Conservation (phyloP, 2,113 vertebrate genomes). For the Puffinus mauretanicus region DNA sequence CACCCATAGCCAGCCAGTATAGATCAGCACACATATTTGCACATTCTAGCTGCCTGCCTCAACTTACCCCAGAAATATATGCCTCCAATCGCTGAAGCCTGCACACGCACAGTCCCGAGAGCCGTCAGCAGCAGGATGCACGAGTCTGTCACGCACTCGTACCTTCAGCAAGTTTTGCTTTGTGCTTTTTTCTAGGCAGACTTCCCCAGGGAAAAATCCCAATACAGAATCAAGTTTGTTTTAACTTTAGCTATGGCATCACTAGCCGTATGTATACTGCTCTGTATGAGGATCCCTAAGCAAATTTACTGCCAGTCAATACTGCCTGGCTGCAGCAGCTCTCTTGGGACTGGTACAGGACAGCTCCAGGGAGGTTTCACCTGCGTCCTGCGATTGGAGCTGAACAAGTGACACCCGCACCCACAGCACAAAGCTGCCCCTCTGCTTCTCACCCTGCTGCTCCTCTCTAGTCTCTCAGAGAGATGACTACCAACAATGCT, state of each 20-base stretch:
- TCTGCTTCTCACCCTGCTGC: neutral
- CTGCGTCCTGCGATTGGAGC: accelerated
- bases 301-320: neutral
- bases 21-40: neutral
- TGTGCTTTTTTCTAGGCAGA: neutral
- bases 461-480: neutral
- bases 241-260: neutral
- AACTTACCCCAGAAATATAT: neutral
- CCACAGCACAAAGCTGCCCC: neutral
- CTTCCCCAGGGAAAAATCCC: neutral
- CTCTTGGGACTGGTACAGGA: accelerated
- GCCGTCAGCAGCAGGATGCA: neutral
- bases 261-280: neutral
- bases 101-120: neutral
- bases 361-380: neutral
- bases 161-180: neutral
- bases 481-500: neutral
- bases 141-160: accelerated
- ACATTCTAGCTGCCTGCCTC: neutral
- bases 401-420: neutral
- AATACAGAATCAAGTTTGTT: neutral
- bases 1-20: accelerated
- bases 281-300: too few species aligned
- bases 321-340: neutral
- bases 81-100: neutral